These are phyloP conservation scores for Pristiophorus japonicus DNA, from an alignment of 2,113 vertebrate genomes.

Conservation along the genomic window DNA sequence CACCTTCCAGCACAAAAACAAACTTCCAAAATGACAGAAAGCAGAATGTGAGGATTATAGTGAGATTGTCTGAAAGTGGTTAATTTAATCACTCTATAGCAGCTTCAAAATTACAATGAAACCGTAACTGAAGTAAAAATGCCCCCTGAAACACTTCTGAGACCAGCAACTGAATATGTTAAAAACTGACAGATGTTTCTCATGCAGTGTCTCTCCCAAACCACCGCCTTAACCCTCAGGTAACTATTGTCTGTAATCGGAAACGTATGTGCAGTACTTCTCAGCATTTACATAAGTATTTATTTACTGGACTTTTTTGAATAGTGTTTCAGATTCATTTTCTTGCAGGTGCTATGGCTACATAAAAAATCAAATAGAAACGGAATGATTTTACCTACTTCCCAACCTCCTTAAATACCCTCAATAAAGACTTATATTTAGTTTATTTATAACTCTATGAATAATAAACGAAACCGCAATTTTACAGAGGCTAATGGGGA, in stretches of 20 bases:
- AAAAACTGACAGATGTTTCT: neutral
- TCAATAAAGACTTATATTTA: conserved; percentile 48
- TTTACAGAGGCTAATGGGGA: neutral
- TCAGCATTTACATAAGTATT: neutral
- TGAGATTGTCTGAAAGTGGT: neutral
- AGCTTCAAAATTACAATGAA: conserved; percentile 11
- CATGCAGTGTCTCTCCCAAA: neutral
- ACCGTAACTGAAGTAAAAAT: neutral
- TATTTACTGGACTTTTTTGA: neutral
- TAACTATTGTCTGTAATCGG: neutral
- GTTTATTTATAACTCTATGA: conserved; percentile 48
- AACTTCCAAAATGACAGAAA: neutral
- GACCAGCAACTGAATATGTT: neutral
- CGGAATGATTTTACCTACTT: neutral
- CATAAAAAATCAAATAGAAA: neutral
- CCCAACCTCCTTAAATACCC: neutral
- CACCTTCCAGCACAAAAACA: neutral
- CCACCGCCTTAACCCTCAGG: neutral
- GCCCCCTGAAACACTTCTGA: neutral
- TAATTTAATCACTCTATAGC: neutral
- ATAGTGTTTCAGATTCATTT: neutral
- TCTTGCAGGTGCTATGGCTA: neutral
- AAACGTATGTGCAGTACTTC: neutral
- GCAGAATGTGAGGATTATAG: conserved; percentile 18
- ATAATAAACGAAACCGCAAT: conserved; percentile 21